Conservation (phyloP, 2,113 vertebrate genomes). For the Macrotis lagotis region DNA sequence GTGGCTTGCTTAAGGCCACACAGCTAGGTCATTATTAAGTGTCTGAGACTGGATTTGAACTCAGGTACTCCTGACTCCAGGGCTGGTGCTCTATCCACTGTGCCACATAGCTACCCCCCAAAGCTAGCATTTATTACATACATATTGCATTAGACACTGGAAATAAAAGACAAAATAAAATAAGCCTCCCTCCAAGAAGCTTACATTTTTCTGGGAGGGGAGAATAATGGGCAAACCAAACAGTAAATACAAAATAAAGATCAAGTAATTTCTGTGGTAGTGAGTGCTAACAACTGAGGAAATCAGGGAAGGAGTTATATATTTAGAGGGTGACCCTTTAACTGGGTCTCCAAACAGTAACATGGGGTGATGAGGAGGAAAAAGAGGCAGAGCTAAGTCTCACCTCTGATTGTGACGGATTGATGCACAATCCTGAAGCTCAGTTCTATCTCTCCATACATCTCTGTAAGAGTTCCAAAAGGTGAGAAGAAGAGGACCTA, state of each 20-base stretch:
- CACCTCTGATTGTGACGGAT: too few relatives aligned
- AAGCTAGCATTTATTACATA: not conserved
- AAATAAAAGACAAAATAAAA: not conserved
- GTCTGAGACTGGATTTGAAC: too few relatives aligned
- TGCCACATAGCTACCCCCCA: too few relatives aligned
- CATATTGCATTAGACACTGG: not conserved
- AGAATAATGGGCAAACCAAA: not conserved
- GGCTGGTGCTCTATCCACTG: too few relatives aligned
- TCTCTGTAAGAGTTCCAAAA: not conserved
- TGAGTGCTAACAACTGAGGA: not conserved
- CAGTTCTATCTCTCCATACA: too few relatives aligned
- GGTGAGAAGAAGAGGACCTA: not conserved
- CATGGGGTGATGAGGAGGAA: too few relatives aligned
- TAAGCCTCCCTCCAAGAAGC: not conserved
- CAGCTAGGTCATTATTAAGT: too few relatives aligned
- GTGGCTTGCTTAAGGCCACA: too few relatives aligned
- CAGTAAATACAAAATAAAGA: not conserved
- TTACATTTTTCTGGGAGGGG: not conserved
- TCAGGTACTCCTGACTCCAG: too few relatives aligned
- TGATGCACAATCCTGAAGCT: too few relatives aligned
- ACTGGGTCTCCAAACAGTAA: not conserved
- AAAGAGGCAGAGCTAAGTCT: too few relatives aligned
- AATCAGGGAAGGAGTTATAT: not conserved
- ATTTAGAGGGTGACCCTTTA: not conserved
- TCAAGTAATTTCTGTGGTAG: not conserved